Evolutionary conservation across 2,113 vertebrate species (phyloP).

Genomic region (Antennarius striatus): DNA sequence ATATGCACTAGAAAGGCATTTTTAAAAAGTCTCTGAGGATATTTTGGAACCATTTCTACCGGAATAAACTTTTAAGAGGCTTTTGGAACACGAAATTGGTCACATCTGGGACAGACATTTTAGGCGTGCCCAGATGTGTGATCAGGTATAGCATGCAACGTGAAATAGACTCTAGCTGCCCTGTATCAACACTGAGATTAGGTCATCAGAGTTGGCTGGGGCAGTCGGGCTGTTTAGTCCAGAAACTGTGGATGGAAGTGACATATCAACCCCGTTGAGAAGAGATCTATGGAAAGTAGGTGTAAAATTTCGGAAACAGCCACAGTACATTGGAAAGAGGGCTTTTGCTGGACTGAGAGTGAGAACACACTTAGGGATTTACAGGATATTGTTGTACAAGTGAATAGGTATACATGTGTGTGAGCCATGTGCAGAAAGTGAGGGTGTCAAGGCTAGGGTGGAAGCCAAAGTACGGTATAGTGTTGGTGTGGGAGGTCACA

Average conservation of each 20-base stretch:
- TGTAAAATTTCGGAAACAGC: constrained; percentile 64
- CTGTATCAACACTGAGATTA: constrained; percentile 61
- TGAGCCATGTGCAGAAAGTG: constrained; percentile 16
- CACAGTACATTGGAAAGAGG: constrained; percentile 47
- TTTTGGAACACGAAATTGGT: constrained; percentile 37
- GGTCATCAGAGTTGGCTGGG: constrained; percentile 65
- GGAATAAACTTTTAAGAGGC: constrained; percentile 50
- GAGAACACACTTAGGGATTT: constrained; percentile 52
- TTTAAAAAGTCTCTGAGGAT: constrained; percentile 39
- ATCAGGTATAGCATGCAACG: constrained; percentile 65
- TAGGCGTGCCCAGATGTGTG: constrained; percentile 56
- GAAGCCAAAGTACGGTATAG: constrained; percentile 38
- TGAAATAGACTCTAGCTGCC: constrained; percentile 45
- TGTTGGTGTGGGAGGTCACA: constrained; percentile 14
- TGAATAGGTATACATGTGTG: constrained; percentile 17
- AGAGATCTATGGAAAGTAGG: constrained; percentile 57
- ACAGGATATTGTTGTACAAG: constrained; percentile 60
- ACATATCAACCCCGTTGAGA: constrained; percentile 59
- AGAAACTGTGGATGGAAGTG: constrained; percentile 52
- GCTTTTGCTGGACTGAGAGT: constrained; percentile 29
- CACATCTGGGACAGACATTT: constrained; percentile 44
- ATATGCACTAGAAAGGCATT: constrained; percentile 18
- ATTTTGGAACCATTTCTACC: constrained; percentile 35
- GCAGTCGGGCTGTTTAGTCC: constrained; percentile 40
- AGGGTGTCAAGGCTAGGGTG: constrained; percentile 28